Evolutionary conservation across 2,797 vertebrate species (phyloP).

Genomic region (Dallia pectoralis): DNA sequence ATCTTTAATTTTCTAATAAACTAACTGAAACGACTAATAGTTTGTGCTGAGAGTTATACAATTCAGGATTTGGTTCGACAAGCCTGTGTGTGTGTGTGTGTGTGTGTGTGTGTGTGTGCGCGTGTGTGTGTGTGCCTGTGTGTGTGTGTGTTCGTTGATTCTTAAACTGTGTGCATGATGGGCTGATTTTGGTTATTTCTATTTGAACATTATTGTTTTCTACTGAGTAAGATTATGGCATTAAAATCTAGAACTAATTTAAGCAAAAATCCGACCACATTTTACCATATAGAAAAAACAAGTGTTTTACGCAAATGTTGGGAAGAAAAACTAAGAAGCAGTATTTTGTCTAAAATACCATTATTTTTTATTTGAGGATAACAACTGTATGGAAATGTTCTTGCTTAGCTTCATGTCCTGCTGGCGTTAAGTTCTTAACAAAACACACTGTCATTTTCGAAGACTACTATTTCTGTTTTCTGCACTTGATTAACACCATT

Average conservation of each 20-base stretch:
- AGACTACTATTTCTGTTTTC: background rate
- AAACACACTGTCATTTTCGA: background rate
- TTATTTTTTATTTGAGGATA: background rate
- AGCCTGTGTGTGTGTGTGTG: background rate
- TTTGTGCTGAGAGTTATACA: slow-evolving; percentile 27
- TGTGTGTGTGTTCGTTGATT: background rate
- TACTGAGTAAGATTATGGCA: background rate
- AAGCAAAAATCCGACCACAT: background rate
- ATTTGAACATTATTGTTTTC: background rate
- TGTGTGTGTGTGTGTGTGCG: slow-evolving; percentile 3
- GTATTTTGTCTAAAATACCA: background rate
- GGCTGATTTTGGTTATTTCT: background rate
- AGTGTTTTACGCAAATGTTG: background rate
- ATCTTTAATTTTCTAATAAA: slow-evolving; percentile 49
- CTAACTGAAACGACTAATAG: slow-evolving; percentile 34
- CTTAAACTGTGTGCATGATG: background rate
- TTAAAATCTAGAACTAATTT: background rate
- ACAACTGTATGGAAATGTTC: background rate
- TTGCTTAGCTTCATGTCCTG: background rate
- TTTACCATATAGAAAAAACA: background rate
- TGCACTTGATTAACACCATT: background rate
- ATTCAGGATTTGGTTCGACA: slow-evolving; percentile 4
- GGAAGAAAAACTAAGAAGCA: background rate
- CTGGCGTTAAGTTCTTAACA: background rate
- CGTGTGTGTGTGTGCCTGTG: slow-evolving; percentile 1